Base-by-base conservation (phyloP, 2,888 invertebrate genomes). In the Steinernema hermaphroditum region DNA sequence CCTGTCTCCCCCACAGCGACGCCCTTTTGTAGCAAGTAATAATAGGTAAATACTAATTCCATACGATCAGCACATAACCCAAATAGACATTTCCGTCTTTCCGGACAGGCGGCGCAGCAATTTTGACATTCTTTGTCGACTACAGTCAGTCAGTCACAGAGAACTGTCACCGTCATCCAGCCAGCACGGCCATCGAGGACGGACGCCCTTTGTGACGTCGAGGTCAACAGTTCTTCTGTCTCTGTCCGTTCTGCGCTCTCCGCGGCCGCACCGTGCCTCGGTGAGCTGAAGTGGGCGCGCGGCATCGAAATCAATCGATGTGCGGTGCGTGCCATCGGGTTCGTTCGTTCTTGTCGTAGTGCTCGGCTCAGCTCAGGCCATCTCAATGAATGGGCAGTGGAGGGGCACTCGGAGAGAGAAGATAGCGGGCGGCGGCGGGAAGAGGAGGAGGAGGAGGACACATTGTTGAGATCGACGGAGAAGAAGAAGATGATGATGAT, bases 121-220 rank as follows among this genome's bases (percentile, higher is more conserved):
- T 46, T 46, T 46, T 46, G 46, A 46, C 46, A 46, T 46, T 46
- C 46, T 46, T 46, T 46, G 46, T 46, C 46, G 16, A 46, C 46
- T 46, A 37, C 37, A 37, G 46, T 46, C n/a, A 19, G 46, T 19
- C 22, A n/a, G 43, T 41, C 9, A 2, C 22, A n/a, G 46, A 19
- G 46, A 16, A 46, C 46, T 46, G 46, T 46, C n/a, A 37, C 37
- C 46, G 46, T 6, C 43, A 8, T 41, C 16, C 16, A 8, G 43
- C 16, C 43, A 14, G 16, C 43, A 41, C 16, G 9, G 43, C 16
- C 43, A 14, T 41, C 22, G 46, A 19, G 16, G 46, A 19, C 22
- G 46, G 22, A 46, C 37, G 37, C 12, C 37, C 37, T 37, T 37
- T 37, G 37, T 46, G 46, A 46, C 46, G 46, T 46, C 22, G 46